phyloP scores from a whole-genome alignment of 2,888 invertebrate species.

The Cenopis cana region DNA sequence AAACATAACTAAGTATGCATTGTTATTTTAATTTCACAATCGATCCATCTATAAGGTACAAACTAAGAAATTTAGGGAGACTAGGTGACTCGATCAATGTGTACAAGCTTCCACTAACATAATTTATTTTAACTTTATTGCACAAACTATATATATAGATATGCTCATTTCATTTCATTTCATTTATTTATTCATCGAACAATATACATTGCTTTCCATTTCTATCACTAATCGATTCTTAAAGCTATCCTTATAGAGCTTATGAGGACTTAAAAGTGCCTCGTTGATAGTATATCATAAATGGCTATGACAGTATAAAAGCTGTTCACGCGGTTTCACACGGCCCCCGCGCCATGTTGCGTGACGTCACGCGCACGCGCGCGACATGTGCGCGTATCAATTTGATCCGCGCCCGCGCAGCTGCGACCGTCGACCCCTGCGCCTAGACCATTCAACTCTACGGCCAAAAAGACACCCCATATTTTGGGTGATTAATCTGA shows the following conservation, averaged over 20 bases:
- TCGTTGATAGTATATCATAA: constrained; percentile 8
- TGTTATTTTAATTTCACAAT: background rate
- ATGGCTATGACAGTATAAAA: constrained; percentile 30
- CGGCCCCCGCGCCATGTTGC: constrained; percentile 52
- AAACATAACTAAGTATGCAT: background rate
- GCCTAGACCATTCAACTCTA: constrained; percentile 58
- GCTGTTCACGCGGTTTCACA: constrained; percentile 35
- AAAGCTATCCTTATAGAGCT: background rate
- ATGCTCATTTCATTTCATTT: too few species aligned
- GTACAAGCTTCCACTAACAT: background rate
- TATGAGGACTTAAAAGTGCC: constrained; percentile 2
- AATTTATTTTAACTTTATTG: too few species aligned
- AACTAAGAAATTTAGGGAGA: background rate
- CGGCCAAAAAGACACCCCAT: constrained; percentile 69
- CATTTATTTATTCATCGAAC: too few species aligned
- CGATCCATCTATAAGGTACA: background rate
- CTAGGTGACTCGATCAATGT: background rate
- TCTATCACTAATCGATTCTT: background rate
- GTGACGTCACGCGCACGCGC: constrained; percentile 66
- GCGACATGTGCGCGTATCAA: constrained; percentile 74
- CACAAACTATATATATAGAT: too few species aligned
- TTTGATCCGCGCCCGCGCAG: constrained; percentile 79
- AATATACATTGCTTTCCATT: background rate
- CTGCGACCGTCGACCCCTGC: constrained; percentile 76
- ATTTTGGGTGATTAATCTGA: constrained; percentile 77